A percentile compares a stretch with the other conserved stretches of the same genome.
Evolutionary conservation across 2,888 invertebrate genomes (phyloP).

Genomic region (Pasiphila rectangulata): DNA sequence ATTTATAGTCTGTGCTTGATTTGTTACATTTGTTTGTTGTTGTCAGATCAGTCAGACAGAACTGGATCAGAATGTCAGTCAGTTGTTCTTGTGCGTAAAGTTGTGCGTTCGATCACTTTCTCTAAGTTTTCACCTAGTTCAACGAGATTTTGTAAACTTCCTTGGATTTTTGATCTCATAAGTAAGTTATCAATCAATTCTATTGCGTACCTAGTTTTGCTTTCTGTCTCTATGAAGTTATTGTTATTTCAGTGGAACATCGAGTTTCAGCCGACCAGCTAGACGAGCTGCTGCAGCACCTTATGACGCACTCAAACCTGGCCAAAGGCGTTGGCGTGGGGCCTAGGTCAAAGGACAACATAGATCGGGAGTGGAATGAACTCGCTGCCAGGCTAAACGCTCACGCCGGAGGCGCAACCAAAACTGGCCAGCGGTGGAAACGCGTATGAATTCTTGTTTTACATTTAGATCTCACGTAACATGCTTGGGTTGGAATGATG

Average conservation of each 20-base stretch:
- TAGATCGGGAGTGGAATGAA: slow-evolving; percentile 11
- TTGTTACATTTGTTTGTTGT: too few relatives aligned
- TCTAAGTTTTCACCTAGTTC: background rate
- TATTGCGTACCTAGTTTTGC: slow-evolving; percentile 1
- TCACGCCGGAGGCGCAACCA: slow-evolving; percentile 7
- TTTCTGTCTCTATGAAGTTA: slow-evolving; percentile 2
- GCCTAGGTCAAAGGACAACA: slow-evolving; percentile 4
- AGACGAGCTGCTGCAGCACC: slow-evolving; percentile 2
- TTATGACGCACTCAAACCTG: slow-evolving; percentile 5
- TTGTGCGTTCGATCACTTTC: background rate
- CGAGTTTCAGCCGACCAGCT: slow-evolving; percentile 6
- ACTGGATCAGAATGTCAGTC: too few relatives aligned
- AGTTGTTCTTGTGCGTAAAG: too few relatives aligned
- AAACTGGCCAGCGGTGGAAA: slow-evolving; percentile 3
- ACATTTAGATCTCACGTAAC: background rate
- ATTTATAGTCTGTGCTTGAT: too few relatives aligned
- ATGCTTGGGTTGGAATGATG: background rate
- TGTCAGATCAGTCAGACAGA: too few relatives aligned
- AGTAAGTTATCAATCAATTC: slow-evolving; percentile 5
- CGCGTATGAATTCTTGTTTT: background rate
- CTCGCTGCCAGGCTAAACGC: slow-evolving; percentile 9
- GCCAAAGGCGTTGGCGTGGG: slow-evolving; percentile 12
- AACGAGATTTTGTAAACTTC: background rate
- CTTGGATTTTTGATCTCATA: slow-evolving; percentile 3
- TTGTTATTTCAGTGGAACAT: slow-evolving; percentile 10